Evolutionary conservation across 2,113 vertebrate genomes (phyloP).

Genomic region (Hystrix cristata): DNA sequence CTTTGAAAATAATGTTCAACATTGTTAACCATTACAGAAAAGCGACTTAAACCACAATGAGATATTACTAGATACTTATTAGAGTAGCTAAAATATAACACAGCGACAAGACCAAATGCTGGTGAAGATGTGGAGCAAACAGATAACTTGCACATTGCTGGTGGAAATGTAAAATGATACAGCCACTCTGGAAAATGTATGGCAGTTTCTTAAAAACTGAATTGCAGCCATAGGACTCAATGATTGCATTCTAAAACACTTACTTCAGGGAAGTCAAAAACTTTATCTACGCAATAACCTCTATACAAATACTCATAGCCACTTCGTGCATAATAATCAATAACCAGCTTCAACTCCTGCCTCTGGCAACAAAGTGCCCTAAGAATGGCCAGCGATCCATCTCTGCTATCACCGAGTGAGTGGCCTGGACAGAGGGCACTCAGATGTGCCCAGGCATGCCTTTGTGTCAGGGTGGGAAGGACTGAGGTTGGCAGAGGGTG

Average conservation of each 20-base stretch:
- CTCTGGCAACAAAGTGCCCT: neutral
- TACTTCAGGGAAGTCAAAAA: neutral
- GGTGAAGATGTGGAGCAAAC: neutral
- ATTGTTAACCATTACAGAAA: neutral
- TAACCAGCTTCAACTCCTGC: neutral
- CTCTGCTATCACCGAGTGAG: neutral
- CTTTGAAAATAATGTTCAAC: neutral
- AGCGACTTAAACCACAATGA: neutral
- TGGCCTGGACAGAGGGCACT: neutral
- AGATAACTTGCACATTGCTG: neutral
- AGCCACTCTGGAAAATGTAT: neutral
- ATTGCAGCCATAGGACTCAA: neutral
- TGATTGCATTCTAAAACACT: neutral
- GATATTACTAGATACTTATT: neutral
- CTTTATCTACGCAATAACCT: neutral
- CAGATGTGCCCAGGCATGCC: neutral
- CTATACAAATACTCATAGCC: neutral
- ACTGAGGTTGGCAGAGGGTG: neutral
- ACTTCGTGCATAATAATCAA: neutral
- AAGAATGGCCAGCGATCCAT: neutral
- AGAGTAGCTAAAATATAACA: neutral
- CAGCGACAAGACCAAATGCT: neutral
- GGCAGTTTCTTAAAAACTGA: neutral
- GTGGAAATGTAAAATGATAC: neutral
- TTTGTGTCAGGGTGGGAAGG: neutral